These are phyloP conservation scores for Dynastes maya DNA, from an alignment of 2,888 invertebrate species.

Conservation along the genomic window DNA sequence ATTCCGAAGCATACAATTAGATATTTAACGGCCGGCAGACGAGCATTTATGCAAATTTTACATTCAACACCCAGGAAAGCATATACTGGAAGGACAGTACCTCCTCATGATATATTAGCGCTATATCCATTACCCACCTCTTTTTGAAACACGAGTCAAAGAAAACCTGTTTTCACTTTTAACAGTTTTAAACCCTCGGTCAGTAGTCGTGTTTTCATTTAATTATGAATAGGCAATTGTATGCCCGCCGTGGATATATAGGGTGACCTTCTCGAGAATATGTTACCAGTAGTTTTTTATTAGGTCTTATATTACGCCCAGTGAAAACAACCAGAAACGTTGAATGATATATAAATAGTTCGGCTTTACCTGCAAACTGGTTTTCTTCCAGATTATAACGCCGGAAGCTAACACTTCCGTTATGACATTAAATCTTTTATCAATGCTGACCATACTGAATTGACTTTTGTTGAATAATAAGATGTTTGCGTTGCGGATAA, in stretches of 20 bases:
- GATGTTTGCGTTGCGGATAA: constrained; percentile 51
- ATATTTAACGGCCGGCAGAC: constrained; percentile 34
- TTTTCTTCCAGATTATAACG: constrained; percentile 23
- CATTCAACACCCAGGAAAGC: constrained; percentile 32
- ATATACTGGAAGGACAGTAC: neutral
- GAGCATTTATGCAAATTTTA: constrained; percentile 35
- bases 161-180: constrained; percentile 40
- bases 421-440: constrained; percentile 46
- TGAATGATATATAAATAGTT: constrained; percentile 43
- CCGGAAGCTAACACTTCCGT: constrained; percentile 47
- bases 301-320: constrained; percentile 24
- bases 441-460: constrained; percentile 52
- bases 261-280: constrained; percentile 32
- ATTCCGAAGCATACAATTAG: neutral
- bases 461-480: constrained; percentile 51
- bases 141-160: constrained; percentile 46
- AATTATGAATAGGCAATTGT: constrained; percentile 34
- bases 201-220: constrained; percentile 37
- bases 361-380: constrained; percentile 48
- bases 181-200: constrained; percentile 45
- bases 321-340: constrained; percentile 37
- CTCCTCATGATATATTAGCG: constrained; percentile 31
- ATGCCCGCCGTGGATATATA: constrained; percentile 38
- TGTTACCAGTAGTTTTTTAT: constrained; percentile 20
- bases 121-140: constrained; percentile 45